Percentiles rank a stretch among this genome's conserved stretches.
Conservation (phyloP, 1,140 invertebrate genomes). For the Babylonia areolata region DNA sequence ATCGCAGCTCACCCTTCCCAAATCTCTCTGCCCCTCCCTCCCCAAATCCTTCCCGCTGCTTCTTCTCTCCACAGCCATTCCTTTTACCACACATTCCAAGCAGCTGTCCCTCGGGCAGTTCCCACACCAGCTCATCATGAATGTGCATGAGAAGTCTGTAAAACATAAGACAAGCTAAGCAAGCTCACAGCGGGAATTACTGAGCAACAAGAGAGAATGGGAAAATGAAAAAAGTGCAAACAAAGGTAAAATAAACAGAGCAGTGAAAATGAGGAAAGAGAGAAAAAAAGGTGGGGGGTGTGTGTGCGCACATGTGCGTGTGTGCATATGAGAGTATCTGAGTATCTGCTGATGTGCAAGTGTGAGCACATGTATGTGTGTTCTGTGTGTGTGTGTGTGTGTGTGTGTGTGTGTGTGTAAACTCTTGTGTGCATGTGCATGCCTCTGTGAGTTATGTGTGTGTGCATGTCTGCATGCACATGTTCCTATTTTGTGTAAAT, state of each 20-base stretch:
- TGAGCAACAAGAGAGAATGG: no score
- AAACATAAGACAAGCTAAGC: not conserved
- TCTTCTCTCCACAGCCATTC: no score
- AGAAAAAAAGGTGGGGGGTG: no score
- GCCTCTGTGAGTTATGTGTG: not conserved
- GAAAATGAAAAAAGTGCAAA: no score
- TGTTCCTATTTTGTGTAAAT: no score
- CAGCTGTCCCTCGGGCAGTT: constrained; percentile 73
- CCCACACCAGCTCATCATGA: constrained; percentile 81
- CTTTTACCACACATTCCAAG: constrained; percentile 61
- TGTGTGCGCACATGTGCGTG: no score
- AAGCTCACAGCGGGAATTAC: no score
- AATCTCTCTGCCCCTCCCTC: not conserved
- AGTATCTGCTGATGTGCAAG: not conserved
- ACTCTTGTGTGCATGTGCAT: not conserved
- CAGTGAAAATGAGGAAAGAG: no score
- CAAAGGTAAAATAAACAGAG: no score
- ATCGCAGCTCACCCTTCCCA: no score
- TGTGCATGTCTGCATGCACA: not conserved
- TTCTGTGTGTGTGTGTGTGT: not conserved
- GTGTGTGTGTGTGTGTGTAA: not conserved
- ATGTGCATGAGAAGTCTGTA: constrained; percentile 79
- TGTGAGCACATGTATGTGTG: constrained; percentile 15
- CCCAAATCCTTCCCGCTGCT: no score
- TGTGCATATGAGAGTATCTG: not conserved